Conservation (phyloP, 2,888 invertebrate genomes). For the Neoscelio sp. region DNA sequence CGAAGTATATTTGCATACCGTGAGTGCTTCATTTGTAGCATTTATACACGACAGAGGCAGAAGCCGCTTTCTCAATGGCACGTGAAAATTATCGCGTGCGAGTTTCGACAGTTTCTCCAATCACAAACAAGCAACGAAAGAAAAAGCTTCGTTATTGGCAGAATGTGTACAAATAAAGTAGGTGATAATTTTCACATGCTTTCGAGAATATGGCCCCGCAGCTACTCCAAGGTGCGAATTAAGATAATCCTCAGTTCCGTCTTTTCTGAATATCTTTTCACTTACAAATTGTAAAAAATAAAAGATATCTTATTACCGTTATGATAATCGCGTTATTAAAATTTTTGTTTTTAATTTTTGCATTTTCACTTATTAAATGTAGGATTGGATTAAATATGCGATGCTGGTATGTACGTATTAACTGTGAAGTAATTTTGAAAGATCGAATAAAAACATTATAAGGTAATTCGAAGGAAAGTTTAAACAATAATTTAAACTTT, state of each 20-base stretch:
- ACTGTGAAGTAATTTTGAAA: too few relatives aligned
- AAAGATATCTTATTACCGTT: conserved; percentile 43
- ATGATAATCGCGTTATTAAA: conserved; percentile 39
- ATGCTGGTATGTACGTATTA: too few relatives aligned
- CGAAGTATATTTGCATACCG: conserved; percentile 40
- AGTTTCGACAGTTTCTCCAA: conserved; percentile 48
- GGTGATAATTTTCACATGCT: conserved; percentile 66
- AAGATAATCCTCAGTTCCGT: conserved; percentile 59
- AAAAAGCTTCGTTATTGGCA: conserved; percentile 52
- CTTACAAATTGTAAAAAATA: conserved; percentile 52
- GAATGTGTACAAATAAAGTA: conserved; percentile 58
- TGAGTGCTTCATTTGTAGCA: conserved; percentile 35
- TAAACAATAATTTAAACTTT: too few relatives aligned
- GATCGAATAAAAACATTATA: too few relatives aligned
- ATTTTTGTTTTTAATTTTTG: conserved; percentile 31
- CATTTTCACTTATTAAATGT: conserved; percentile 39
- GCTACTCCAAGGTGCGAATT: conserved; percentile 61
- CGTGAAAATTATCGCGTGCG: conserved; percentile 49
- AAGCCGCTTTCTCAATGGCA: conserved; percentile 42
- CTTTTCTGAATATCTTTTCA: conserved; percentile 50
- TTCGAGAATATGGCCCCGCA: conserved; percentile 47
- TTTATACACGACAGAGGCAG: neutral
- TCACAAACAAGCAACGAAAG: conserved; percentile 12
- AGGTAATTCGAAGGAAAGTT: too few relatives aligned
- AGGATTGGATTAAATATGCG: conserved; percentile 24